Evolutionary conservation across 1,140 invertebrate genomes (phyloP).

Genomic region (Ceratina japonica): DNA sequence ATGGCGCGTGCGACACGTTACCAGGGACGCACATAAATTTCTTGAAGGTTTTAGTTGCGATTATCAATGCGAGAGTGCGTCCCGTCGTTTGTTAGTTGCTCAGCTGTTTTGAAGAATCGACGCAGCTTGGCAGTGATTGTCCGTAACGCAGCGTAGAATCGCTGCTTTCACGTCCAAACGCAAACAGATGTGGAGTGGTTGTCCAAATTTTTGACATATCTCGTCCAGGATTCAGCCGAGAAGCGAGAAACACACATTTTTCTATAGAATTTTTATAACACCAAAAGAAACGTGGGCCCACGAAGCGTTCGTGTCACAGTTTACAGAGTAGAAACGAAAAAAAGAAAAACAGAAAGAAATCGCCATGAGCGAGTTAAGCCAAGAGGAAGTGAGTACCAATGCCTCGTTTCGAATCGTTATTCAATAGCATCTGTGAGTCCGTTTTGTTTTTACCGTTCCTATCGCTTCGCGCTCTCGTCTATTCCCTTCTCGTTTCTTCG

Average conservation of each 20-base stretch:
- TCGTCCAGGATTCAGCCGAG: conserved; percentile 44
- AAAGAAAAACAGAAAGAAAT: conserved; percentile 42
- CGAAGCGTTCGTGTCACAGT: conserved; percentile 15
- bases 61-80: conserved; percentile 40
- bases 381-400: conserved; percentile 84
- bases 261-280: conserved; percentile 14
- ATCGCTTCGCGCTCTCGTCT: not conserved
- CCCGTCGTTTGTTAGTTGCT: conserved; percentile 62
- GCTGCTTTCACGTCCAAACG: conserved; percentile 68
- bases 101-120: conserved; percentile 72
- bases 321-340: conserved; percentile 43
- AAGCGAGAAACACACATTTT: conserved; percentile 16
- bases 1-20: no score
- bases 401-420: conserved; percentile 32
- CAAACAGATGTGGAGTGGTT: conserved; percentile 75
- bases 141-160: conserved; percentile 61
- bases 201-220: conserved; percentile 74
- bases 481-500: not conserved
- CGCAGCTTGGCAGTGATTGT: conserved; percentile 57
- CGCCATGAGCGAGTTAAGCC: conserved; percentile 86
- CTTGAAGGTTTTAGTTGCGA: conserved; percentile 13
- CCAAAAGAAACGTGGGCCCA: conserved; percentile 14
- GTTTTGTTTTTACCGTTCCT: conserved; percentile 34
- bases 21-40: no score
- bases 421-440: conserved; percentile 22